Evolutionary conservation across 2,113 vertebrate species (phyloP).

Genomic region (Plecturocebus donacophilus): DNA sequence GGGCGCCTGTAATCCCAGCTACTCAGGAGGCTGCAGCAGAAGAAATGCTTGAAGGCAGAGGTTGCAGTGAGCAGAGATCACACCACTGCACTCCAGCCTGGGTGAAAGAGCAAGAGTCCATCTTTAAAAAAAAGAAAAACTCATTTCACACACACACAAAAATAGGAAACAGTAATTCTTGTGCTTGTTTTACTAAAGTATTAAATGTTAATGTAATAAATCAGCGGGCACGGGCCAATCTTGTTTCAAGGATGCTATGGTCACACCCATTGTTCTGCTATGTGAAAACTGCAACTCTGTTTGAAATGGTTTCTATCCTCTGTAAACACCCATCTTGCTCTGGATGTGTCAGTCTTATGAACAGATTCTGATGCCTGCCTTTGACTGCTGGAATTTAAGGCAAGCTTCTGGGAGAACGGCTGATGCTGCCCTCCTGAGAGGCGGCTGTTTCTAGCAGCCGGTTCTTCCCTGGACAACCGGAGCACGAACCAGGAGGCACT

Average conservation of each 20-base stretch:
- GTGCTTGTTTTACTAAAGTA: background rate
- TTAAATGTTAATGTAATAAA: background rate
- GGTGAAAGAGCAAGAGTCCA: no score
- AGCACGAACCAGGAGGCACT: background rate
- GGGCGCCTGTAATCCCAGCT: no score
- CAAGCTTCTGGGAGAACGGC: accelerated
- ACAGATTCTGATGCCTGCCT: background rate
- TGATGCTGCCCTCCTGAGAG: background rate
- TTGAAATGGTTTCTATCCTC: background rate
- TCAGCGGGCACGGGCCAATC: background rate
- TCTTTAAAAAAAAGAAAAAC: no score
- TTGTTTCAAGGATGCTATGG: background rate
- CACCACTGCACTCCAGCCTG: no score
- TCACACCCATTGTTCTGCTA: background rate
- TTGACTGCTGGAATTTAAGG: background rate
- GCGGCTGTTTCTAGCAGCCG: accelerated
- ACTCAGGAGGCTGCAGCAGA: no score
- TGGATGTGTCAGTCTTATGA: background rate
- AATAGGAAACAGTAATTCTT: background rate
- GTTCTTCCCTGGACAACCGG: background rate
- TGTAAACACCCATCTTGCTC: background rate
- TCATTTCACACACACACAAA: background rate
- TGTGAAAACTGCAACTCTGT: background rate
- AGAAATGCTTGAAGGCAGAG: no score
- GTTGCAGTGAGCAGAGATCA: no score